These are phyloP conservation scores for Osmoderma eremita DNA, from an alignment of 2,888 invertebrate genomes.

Conservation along the genomic window DNA sequence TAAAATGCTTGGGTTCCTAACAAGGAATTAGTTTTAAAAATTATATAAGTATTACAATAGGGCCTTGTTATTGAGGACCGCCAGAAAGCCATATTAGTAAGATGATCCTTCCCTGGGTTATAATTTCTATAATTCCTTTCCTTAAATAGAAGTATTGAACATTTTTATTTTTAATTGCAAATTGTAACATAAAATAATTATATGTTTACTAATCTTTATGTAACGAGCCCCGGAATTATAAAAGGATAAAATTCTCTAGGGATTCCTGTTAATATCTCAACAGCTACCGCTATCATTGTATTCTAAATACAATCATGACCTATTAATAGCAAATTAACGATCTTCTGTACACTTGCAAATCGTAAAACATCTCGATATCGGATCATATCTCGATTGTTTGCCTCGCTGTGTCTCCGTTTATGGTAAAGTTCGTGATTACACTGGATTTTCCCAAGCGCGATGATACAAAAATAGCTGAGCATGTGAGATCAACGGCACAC, in stretches of 20 bases:
- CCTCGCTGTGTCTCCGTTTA: neutral
- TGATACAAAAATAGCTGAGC: conserved; percentile 17
- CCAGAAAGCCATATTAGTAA: too few relatives aligned
- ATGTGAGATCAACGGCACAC: neutral
- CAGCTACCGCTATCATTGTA: neutral
- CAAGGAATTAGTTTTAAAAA: too few relatives aligned
- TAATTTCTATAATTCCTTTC: too few relatives aligned
- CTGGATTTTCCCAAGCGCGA: neutral
- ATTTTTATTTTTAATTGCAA: too few relatives aligned
- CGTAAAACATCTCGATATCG: conserved; percentile 28
- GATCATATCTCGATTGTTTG: conserved; percentile 6
- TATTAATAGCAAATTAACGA: conserved; percentile 30
- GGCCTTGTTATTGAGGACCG: too few relatives aligned
- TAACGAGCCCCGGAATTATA: too few relatives aligned
- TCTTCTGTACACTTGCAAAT: neutral
- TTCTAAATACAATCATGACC: conserved; percentile 13
- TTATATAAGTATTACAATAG: too few relatives aligned
- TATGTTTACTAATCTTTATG: too few relatives aligned
- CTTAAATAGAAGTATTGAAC: too few relatives aligned
- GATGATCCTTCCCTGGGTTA: too few relatives aligned
- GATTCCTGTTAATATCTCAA: neutral
- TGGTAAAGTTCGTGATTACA: conserved; percentile 9
- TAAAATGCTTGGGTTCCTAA: too few relatives aligned
- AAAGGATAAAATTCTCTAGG: neutral
- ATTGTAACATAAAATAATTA: too few relatives aligned